These are phyloP conservation scores for Pogonognathellus flavescens DNA, from an alignment of 1,140 invertebrate species.

Conservation along the genomic window DNA sequence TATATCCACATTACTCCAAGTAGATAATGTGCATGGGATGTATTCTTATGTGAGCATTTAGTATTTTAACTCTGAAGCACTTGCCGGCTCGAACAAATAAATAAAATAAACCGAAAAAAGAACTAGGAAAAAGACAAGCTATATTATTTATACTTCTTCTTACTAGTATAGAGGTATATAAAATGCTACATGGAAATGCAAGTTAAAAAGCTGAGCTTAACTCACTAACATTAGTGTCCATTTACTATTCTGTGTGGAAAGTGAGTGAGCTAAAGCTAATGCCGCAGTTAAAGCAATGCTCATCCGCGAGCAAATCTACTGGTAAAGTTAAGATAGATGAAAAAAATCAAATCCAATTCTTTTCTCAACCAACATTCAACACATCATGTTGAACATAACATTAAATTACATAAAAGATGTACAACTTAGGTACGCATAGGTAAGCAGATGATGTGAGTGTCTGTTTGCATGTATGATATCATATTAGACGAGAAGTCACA, in stretches of 20 bases:
- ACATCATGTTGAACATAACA: conserved; percentile 37
- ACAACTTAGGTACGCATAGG: neutral
- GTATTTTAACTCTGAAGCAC: neutral
- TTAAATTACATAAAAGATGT: conserved; percentile 11
- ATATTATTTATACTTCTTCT: neutral
- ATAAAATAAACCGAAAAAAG: conserved; percentile 36
- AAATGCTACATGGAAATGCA: neutral
- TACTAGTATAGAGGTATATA: too few species aligned
- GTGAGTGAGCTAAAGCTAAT: conserved; percentile 33
- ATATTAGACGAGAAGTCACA: conserved; percentile 37
- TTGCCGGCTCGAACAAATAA: conserved; percentile 32
- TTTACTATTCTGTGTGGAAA: conserved; percentile 29
- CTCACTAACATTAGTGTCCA: conserved; percentile 42
- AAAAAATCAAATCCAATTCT: conserved; percentile 40
- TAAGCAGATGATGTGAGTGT: neutral
- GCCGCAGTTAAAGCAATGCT: conserved; percentile 9
- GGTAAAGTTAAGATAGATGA: neutral
- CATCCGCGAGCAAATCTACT: neutral
- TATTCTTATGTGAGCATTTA: conserved; percentile 1
- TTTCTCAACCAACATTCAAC: conserved; percentile 47
- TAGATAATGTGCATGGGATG: neutral
- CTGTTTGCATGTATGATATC: conserved; percentile 2
- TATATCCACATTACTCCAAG: conserved; percentile 23
- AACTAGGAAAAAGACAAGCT: neutral
- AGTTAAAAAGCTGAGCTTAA: conserved; percentile 31